phyloP scores from a whole-genome alignment of 2,888 invertebrate species.

The Perizoma flavofasciatum region DNA sequence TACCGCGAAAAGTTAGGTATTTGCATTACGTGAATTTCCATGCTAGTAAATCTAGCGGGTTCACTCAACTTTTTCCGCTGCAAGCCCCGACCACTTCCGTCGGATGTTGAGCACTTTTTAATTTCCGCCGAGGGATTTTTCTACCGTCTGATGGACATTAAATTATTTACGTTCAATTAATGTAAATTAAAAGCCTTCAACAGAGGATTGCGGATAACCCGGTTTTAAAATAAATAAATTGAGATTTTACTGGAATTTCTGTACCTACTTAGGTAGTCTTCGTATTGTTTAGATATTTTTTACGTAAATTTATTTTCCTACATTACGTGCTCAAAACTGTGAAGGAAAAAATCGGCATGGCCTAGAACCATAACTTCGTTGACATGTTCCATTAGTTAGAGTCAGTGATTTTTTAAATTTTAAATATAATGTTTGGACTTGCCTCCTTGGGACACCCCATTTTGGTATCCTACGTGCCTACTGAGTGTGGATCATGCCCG shows the following conservation, averaged over 20 bases:
- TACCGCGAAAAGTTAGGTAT: too few species aligned
- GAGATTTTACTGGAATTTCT: slow-evolving; percentile 20
- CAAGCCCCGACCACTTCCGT: slow-evolving; percentile 66
- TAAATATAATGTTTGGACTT: too few species aligned
- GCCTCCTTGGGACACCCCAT: too few species aligned
- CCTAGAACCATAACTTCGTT: too few species aligned
- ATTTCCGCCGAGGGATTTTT: slow-evolving; percentile 81
- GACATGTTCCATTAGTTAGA: too few species aligned
- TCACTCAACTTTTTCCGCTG: slow-evolving; percentile 69
- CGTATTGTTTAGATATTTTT: background rate
- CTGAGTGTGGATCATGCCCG: too few species aligned
- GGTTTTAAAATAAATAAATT: slow-evolving; percentile 38
- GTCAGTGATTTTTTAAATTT: too few species aligned
- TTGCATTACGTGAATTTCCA: too few species aligned
- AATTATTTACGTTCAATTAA: slow-evolving; percentile 82
- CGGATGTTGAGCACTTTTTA: slow-evolving; percentile 77
- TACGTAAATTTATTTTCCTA: background rate
- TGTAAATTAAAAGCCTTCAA: slow-evolving; percentile 66
- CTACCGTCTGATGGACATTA: slow-evolving; percentile 71
- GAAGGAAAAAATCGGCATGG: too few species aligned
- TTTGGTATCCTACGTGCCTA: too few species aligned
- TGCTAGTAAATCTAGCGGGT: slow-evolving; percentile 60
- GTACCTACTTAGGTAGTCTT: background rate
- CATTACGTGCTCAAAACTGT: too few species aligned
- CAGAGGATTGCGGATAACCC: slow-evolving; percentile 52